These are phyloP conservation scores for Cyphomyrmex costatus DNA, from an alignment of 1,140 invertebrate genomes.

Conservation along the genomic window DNA sequence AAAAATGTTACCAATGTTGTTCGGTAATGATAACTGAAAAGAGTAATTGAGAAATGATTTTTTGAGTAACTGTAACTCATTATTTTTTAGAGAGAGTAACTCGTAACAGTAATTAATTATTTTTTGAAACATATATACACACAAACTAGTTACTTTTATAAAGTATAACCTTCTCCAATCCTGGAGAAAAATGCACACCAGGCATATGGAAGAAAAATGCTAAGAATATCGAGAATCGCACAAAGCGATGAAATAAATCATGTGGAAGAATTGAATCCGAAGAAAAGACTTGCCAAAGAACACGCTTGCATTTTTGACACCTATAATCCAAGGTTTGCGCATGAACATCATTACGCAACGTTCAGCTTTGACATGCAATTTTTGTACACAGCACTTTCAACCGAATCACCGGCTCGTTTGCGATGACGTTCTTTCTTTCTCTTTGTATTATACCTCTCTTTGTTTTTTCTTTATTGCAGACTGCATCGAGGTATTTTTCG, in stretches of 20 bases:
- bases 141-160: no score
- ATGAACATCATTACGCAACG: conserved; percentile 36
- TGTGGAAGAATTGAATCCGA: conserved; percentile 19
- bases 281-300: conserved; percentile 38
- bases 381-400: conserved; percentile 62
- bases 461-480: conserved; percentile 53
- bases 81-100: no score
- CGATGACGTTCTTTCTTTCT: conserved; percentile 10
- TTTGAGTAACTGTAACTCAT: no score
- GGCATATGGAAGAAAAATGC: not conserved
- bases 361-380: conserved; percentile 60
- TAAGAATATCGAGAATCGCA: conserved; percentile 11
- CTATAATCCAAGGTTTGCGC: not conserved
- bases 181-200: not conserved
- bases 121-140: no score
- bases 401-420: conserved; percentile 35
- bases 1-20: no score
- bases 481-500: conserved; percentile 33
- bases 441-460: conserved; percentile 1
- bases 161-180: no score
- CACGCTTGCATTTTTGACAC: conserved; percentile 35
- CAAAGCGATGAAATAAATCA: conserved; percentile 43
- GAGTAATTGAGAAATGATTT: no score
- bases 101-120: no score
- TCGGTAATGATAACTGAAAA: no score